phyloP scores from a whole-genome alignment of 2,888 invertebrate genomes.

The Athalia circularis region DNA sequence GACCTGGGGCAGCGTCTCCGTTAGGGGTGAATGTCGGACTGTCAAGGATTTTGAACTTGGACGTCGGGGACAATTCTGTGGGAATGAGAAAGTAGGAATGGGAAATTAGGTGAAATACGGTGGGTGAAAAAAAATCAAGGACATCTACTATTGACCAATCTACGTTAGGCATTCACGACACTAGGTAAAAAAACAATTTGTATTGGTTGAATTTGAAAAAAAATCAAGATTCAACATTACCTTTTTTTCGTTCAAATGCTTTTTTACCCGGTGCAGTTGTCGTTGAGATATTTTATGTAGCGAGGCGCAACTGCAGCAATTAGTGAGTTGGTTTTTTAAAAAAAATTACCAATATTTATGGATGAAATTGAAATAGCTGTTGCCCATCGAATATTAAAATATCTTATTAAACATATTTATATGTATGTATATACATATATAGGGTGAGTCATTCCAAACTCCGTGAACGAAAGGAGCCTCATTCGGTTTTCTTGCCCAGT shows the following conservation, averaged over 20 bases:
- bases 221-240: background rate
- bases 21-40: conserved; percentile 65
- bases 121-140: background rate
- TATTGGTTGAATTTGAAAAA: background rate
- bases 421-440: no score
- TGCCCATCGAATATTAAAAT: background rate
- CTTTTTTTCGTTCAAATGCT: background rate
- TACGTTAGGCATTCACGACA: background rate
- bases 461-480: background rate
- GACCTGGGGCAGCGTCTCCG: conserved; percentile 73
- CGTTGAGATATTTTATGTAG: background rate
- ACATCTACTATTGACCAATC: conserved; percentile 14
- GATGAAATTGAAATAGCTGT: no score
- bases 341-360: no score
- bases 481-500: background rate
- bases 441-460: no score
- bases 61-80: conserved; percentile 64
- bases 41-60: conserved; percentile 68
- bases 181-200: conserved; percentile 5
- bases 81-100: conserved; percentile 54
- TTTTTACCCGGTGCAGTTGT: conserved; percentile 8
- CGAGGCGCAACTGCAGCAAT: background rate
- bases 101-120: conserved; percentile 1
- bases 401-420: background rate
- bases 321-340: background rate